phyloP scores from a whole-genome alignment of 2,888 invertebrate species.

The Patella pellucida region DNA sequence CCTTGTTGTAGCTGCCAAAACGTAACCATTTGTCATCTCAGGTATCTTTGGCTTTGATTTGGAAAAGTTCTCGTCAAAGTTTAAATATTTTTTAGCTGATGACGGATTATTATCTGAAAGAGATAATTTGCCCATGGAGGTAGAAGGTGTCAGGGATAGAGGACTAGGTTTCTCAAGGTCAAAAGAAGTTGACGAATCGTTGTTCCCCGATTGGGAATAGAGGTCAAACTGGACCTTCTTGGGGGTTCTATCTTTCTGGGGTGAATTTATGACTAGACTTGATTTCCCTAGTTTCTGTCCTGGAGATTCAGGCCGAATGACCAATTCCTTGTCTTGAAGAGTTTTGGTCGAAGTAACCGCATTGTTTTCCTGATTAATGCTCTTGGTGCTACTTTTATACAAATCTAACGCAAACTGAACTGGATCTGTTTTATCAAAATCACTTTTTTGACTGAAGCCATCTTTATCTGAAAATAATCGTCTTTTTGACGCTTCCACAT shows the following conservation, averaged over 20 bases:
- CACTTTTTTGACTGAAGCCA: background rate
- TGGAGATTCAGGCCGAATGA: background rate
- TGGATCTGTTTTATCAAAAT: background rate
- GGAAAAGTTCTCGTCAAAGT: background rate
- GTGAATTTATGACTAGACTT: background rate
- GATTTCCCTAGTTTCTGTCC: background rate
- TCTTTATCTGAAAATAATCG: background rate
- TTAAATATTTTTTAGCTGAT: slow-evolving; percentile 28
- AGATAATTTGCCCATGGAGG: slow-evolving; percentile 30
- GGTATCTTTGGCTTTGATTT: slow-evolving; percentile 10
- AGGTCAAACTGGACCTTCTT: slow-evolving; percentile 58
- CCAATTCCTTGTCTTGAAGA: background rate
- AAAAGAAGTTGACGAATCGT: slow-evolving; percentile 53
- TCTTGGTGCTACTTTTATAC: background rate
- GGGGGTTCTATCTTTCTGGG: background rate
- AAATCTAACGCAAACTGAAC: slow-evolving; percentile 1
- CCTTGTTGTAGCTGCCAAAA: background rate
- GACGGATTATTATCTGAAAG: slow-evolving; percentile 35
- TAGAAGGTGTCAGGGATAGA: slow-evolving; percentile 34
- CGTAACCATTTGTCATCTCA: background rate
- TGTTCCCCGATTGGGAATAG: slow-evolving; percentile 16
- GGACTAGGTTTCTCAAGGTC: slow-evolving; percentile 63
- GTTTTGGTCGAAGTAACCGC: background rate
- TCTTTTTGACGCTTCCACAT: slow-evolving; percentile 1
- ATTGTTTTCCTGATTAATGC: background rate